Evolutionary conservation across 2,113 vertebrate genomes (phyloP).

Genomic region (Malaclemys terrapin): DNA sequence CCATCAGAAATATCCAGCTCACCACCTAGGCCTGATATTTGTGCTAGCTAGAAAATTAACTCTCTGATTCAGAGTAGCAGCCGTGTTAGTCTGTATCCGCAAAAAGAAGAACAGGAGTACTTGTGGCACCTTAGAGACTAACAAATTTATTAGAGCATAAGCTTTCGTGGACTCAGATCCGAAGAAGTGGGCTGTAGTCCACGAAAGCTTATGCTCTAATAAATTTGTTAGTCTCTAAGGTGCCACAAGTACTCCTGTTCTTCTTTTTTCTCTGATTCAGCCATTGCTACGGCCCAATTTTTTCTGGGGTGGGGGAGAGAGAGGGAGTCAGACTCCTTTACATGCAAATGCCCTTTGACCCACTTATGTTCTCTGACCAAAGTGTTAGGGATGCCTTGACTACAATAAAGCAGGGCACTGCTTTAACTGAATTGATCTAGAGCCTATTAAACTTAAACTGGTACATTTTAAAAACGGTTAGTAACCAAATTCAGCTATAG

Average conservation of each 20-base stretch:
- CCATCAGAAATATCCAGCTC: not conserved
- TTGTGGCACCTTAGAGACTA: no score
- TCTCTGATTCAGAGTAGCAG: not conserved
- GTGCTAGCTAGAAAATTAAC: not conserved
- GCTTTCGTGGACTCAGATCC: no score
- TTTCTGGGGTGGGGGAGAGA: not conserved
- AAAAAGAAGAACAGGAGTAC: no score
- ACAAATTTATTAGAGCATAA: no score
- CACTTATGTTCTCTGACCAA: not conserved
- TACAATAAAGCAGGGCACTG: not conserved
- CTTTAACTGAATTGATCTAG: not conserved
- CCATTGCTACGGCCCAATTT: not conserved
- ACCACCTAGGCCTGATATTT: not conserved
- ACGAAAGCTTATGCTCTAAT: no score
- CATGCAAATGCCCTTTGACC: not conserved
- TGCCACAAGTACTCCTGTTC: no score
- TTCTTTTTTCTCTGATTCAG: not conserved
- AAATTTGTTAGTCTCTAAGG: no score
- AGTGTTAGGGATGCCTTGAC: not conserved
- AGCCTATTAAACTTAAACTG: not conserved
- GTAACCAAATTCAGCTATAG: not conserved
- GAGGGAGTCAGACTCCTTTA: not conserved
- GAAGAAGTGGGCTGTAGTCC: no score
- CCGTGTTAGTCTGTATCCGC: no score
- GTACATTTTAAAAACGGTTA: not conserved